Base-by-base conservation (phyloP, 2,797 vertebrate species). In the Poecile montanus region DNA sequence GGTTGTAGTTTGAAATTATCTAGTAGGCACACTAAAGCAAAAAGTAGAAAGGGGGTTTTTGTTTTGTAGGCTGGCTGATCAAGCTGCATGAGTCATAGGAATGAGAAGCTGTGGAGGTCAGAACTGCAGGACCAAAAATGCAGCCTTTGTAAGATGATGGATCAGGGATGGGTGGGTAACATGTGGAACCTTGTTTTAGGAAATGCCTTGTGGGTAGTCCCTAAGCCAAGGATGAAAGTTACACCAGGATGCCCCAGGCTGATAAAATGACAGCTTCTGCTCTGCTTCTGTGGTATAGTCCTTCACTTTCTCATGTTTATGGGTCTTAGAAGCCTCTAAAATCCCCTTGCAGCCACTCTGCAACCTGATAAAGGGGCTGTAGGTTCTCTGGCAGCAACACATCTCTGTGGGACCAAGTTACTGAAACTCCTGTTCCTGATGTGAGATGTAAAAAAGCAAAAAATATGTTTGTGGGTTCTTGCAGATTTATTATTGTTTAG, bases 361-460 rank as follows among this genome's bases (percentile, higher is more conserved):
- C 48, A 73, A 47, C 36, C n/a, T 42, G 9, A 7, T 19, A 11
- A 48, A 57, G 14, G 16, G 26, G 15, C 25, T 67, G 13, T 15
- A 17, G 13, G 11, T 36, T 90, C 83, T 54, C 44, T 1, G 5
- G 22, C 57, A 80, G 48, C 27, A 56, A 23, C 0, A 0, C 1
- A 1, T 56, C 23, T 38, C 45, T 54, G 7, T 29, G 18, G 17
- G 3, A 54, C 12, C 17, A 62, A 36, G 19, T 45, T 38, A 44
- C 56, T 54, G 25, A 61, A 42, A 56, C 13, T 65, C 15, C 62
- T 27, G 15, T 45, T 30, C 25, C 15, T 70, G 10, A 15, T 57
- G 26, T 12, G 48, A 50, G n/a, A 44, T 38, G 22, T 40, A 66
- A 63, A 82, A 91, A 34, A 79, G 3, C 40, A 40, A 34, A 29